These are phyloP conservation scores for Drepana falcataria DNA, from an alignment of 2,888 invertebrate genomes.

Conservation along the genomic window DNA sequence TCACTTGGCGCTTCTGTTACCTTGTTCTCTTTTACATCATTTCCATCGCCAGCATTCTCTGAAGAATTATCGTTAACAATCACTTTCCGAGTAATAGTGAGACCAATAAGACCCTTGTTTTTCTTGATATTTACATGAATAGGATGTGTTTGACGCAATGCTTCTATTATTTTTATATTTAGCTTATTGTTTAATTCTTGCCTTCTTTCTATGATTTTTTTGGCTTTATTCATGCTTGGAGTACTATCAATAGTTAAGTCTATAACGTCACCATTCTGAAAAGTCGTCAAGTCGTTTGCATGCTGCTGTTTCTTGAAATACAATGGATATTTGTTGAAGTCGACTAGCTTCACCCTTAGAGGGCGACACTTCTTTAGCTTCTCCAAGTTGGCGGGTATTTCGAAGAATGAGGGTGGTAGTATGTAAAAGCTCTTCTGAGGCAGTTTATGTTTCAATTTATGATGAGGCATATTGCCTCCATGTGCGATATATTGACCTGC, in stretches of 20 bases:
- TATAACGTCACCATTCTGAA: background rate
- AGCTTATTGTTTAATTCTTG: constrained; percentile 6
- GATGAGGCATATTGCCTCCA: background rate
- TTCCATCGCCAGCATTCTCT: background rate
- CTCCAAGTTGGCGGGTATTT: constrained; percentile 13
- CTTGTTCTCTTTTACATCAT: background rate
- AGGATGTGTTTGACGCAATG: constrained; percentile 16
- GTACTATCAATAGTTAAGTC: background rate
- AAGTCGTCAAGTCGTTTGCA: background rate
- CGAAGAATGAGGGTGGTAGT: constrained; percentile 16
- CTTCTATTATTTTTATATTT: constrained; percentile 15
- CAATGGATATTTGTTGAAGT: constrained; percentile 22
- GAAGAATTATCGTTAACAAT: constrained; percentile 2
- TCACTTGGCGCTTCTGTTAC: background rate
- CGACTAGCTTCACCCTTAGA: constrained; percentile 17
- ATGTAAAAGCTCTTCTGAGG: constrained; percentile 7
- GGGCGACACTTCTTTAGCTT: constrained; percentile 17
- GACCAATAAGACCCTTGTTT: constrained; percentile 40
- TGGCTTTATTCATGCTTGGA: background rate
- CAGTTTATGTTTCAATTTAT: background rate
- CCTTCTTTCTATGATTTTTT: constrained; percentile 3
- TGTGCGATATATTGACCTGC: background rate
- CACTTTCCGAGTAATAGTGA: constrained; percentile 26
- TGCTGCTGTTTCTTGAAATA: constrained; percentile 10
- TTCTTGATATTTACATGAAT: constrained; percentile 33